These are phyloP conservation scores for Bicyclus anynana DNA, from an alignment of 1,140 invertebrate species.

Conservation along the genomic window DNA sequence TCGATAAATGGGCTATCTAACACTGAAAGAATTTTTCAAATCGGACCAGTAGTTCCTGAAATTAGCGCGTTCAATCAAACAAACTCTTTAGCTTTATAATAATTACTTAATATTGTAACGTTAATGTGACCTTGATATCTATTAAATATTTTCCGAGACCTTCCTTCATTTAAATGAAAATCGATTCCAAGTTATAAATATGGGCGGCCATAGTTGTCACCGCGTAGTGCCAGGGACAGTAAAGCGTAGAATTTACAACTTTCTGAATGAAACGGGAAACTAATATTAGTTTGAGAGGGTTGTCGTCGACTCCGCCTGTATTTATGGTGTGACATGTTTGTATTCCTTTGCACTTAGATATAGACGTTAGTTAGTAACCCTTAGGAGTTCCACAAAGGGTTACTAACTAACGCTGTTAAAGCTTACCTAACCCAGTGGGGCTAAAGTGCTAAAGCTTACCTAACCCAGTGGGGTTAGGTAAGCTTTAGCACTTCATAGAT, in stretches of 20 bases:
- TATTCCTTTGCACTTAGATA: not conserved
- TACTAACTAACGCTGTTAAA: too few relatives aligned
- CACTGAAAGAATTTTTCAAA: too few relatives aligned
- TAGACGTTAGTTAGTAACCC: not conserved
- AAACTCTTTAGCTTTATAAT: not conserved
- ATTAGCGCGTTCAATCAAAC: too few relatives aligned
- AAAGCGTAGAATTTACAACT: conserved; percentile 51
- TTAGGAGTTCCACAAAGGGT: too few relatives aligned
- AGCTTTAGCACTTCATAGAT: too few relatives aligned
- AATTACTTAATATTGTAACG: too few relatives aligned
- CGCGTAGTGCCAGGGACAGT: conserved; percentile 45
- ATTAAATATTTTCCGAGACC: conserved; percentile 10
- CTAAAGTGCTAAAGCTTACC: too few relatives aligned
- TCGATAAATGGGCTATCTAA: too few relatives aligned
- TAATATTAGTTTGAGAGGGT: conserved; percentile 49
- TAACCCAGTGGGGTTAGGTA: too few relatives aligned
- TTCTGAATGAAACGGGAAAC: conserved; percentile 46
- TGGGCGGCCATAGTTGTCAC: conserved; percentile 38
- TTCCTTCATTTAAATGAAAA: conserved; percentile 27
- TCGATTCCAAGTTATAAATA: conserved; percentile 37
- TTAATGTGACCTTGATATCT: not conserved
- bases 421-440: too few relatives aligned
- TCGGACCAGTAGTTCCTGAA: too few relatives aligned
- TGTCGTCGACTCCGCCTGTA: conserved; percentile 20
- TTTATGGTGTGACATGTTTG: conserved; percentile 21